Evolutionary conservation across 1,140 invertebrate species (phyloP).

Genomic region (Maconellicoccus hirsutus): DNA sequence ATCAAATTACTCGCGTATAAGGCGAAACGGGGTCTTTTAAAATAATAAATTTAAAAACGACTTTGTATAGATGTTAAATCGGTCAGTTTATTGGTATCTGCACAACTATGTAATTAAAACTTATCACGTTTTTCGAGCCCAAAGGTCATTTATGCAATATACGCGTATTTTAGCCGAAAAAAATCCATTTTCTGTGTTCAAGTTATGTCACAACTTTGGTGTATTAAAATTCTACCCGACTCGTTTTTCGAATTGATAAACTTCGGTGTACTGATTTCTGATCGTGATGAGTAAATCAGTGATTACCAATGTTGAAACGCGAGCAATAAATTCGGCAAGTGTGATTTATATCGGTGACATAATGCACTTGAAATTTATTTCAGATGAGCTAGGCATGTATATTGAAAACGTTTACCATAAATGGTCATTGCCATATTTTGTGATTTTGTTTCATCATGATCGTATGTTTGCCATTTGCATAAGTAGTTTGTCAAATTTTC

Average conservation of each 20-base stretch:
- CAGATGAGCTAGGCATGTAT: not conserved
- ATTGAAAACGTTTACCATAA: not conserved
- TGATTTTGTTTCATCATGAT: not conserved
- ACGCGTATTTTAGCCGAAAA: not conserved
- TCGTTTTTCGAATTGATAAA: too few relatives aligned
- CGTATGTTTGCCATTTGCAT: not conserved
- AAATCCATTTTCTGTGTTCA: not conserved
- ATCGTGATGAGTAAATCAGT: too few relatives aligned
- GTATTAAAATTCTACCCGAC: not conserved
- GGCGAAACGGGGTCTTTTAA: not conserved
- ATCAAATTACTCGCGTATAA: not conserved
- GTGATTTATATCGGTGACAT: not conserved
- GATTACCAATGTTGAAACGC: too few relatives aligned
- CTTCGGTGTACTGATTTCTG: too few relatives aligned
- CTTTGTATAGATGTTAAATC: not conserved
- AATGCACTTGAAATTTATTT: conserved; percentile 1
- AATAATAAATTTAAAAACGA: not conserved
- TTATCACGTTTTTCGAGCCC: not conserved
- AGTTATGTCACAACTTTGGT: not conserved
- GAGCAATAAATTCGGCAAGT: too few relatives aligned
- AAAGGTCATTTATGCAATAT: not conserved
- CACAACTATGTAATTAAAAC: not conserved
- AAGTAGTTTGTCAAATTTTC: not conserved
- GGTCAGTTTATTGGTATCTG: not conserved
- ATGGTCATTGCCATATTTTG: not conserved